Conservation (phyloP, 2,888 invertebrate genomes). For the Meloe dianella region DNA sequence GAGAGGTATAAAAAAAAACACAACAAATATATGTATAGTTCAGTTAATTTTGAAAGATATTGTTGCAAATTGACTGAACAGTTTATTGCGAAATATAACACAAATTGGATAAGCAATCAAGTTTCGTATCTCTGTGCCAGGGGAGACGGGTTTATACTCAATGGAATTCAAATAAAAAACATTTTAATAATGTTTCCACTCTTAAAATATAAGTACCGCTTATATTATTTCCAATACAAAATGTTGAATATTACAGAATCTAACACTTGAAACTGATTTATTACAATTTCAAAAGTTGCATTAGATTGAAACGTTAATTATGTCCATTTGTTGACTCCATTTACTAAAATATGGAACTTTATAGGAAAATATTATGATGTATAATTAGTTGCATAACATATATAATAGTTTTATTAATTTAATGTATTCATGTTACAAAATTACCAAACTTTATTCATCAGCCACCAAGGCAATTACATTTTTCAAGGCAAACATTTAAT, state of each 20-base stretch:
- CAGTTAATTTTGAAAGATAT: background rate
- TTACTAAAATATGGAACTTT: constrained; percentile 2
- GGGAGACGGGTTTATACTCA: constrained; percentile 3
- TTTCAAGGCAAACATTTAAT: background rate
- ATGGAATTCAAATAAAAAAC: constrained; percentile 31
- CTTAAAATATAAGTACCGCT: constrained; percentile 32
- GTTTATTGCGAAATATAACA: background rate
- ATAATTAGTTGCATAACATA: constrained; percentile 7
- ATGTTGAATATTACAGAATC: constrained; percentile 25
- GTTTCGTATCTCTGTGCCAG: background rate
- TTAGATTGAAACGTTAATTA: constrained; percentile 18
- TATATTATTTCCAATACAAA: constrained; percentile 20
- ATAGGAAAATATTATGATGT: background rate
- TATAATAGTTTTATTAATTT: background rate
- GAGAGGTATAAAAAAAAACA: background rate
- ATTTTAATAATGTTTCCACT: constrained; percentile 29
- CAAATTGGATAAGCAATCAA: constrained; percentile 20
- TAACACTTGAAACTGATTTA: constrained; percentile 31
- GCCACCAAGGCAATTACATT: background rate
- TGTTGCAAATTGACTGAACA: constrained; percentile 12
- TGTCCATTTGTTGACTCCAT: constrained; percentile 10
- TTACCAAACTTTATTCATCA: background rate
- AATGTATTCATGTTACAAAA: background rate
- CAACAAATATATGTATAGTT: background rate
- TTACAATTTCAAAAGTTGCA: constrained; percentile 23